phyloP scores from a whole-genome alignment of 1,140 invertebrate genomes.

The Zaprionus ornatus region DNA sequence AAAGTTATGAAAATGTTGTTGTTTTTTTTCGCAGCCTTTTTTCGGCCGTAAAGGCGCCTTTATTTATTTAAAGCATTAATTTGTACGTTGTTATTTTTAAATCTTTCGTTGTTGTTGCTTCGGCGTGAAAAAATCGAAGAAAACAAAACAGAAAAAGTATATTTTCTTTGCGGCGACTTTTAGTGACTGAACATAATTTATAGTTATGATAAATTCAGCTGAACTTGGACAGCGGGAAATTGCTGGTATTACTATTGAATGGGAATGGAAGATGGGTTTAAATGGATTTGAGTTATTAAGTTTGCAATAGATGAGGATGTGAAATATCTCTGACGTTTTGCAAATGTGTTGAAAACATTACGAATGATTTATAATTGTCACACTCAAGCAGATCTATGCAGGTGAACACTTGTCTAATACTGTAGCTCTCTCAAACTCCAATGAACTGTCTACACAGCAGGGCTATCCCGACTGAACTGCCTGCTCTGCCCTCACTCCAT shows the following conservation, averaged over 20 bases:
- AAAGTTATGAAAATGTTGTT: slow-evolving; percentile 18
- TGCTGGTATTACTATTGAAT: slow-evolving; percentile 23
- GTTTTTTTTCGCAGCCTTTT: slow-evolving; percentile 11
- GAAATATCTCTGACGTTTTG: background rate
- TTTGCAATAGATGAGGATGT: background rate
- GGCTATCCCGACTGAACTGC: background rate
- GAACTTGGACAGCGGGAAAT: slow-evolving; percentile 53
- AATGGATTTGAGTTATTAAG: slow-evolving; percentile 9
- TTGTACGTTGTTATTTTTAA: slow-evolving; percentile 77
- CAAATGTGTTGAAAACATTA: slow-evolving; percentile 8
- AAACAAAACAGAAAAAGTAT: slow-evolving; percentile 54
- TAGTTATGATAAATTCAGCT: slow-evolving; percentile 71
- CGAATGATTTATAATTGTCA: background rate
- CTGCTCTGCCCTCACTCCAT: slow-evolving; percentile 34
- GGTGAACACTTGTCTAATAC: background rate
- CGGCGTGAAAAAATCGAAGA: slow-evolving; percentile 3
- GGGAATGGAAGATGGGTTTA: slow-evolving; percentile 13
- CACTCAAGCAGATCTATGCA: background rate
- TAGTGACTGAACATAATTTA: slow-evolving; percentile 79
- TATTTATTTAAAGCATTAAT: slow-evolving; percentile 81
- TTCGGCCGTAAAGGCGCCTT: slow-evolving; percentile 44
- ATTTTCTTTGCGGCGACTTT: slow-evolving; percentile 58
- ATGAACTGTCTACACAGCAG: slow-evolving; percentile 21
- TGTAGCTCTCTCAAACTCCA: background rate
- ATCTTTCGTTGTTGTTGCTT: slow-evolving; percentile 20